phyloP scores from a whole-genome alignment of 2,888 invertebrate species.

The Odontocerum albicorne region DNA sequence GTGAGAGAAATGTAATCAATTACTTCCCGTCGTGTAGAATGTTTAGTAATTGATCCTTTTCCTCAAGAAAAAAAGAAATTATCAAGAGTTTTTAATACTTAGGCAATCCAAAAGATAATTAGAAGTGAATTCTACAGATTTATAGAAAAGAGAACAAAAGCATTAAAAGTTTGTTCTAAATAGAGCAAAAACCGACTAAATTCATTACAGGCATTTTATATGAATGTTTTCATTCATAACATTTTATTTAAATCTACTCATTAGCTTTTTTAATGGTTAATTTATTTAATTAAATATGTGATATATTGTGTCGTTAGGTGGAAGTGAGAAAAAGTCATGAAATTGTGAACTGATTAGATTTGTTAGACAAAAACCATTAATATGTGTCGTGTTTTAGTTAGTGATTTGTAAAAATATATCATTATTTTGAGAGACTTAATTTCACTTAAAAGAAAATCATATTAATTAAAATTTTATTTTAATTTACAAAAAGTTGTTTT shows the following conservation, averaged over 20 bases:
- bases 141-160: slow-evolving; percentile 6
- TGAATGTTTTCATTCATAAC: not conserved
- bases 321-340: no score
- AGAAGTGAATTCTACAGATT: no score
- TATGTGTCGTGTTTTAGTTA: no score
- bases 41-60: slow-evolving; percentile 16
- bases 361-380: no score
- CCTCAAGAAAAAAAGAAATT: slow-evolving; percentile 6
- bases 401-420: no score
- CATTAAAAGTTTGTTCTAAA: not conserved
- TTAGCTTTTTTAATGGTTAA: not conserved
- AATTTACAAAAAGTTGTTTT: no score
- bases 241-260: not conserved
- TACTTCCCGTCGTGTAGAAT: slow-evolving; percentile 13
- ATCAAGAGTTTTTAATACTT: not conserved
- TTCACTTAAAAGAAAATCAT: no score
- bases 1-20: slow-evolving; percentile 9
- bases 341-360: no score
- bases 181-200: slow-evolving; percentile 5
- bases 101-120: no score
- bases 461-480: no score
- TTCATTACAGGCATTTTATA: slow-evolving; percentile 9
- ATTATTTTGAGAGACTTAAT: no score
- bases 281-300: not conserved
- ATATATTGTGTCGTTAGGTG: not conserved